These are phyloP conservation scores for Conus ventricosus DNA, from an alignment of 1,140 invertebrate species.

Conservation along the genomic window DNA sequence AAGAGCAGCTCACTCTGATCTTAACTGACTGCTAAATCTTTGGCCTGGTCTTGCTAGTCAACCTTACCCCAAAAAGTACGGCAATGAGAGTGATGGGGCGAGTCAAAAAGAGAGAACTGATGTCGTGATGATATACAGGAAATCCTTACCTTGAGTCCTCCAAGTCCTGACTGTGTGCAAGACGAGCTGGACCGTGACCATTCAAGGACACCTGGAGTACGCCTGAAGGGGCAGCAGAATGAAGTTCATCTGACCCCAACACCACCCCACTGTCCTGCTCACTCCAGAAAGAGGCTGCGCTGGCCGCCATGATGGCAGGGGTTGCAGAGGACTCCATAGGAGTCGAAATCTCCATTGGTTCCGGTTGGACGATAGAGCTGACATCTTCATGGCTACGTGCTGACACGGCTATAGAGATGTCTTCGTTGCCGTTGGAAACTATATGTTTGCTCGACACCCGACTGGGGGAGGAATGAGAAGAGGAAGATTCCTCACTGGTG, in stretches of 20 bases:
- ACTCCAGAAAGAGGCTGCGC: constrained; percentile 9
- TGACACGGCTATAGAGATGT: neutral
- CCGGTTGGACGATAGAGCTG: constrained; percentile 14
- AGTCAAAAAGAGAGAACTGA: no score
- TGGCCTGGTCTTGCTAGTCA: no score
- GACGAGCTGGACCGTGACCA: constrained; percentile 32
- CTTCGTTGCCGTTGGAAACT: constrained; percentile 29
- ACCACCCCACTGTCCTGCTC: constrained; percentile 37
- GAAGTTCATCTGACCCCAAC: constrained; percentile 38
- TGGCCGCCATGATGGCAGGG: neutral
- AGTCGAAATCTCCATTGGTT: constrained; percentile 31
- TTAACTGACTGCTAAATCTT: no score
- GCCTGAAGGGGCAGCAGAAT: constrained; percentile 18
- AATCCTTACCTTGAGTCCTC: constrained; percentile 57
- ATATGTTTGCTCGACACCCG: neutral
- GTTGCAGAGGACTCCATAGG: constrained; percentile 16
- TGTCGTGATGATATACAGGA: no score
- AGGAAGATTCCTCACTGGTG: constrained; percentile 31
- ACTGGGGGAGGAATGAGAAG: constrained; percentile 25
- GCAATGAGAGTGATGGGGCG: no score
- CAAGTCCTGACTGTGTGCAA: constrained; percentile 38
- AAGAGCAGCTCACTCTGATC: no score
- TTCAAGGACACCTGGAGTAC: constrained; percentile 26
- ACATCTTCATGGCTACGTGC: neutral
- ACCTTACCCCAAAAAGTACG: no score